phyloP scores from a whole-genome alignment of 2,888 invertebrate genomes.

The Chydorus sphaericus region DNA sequence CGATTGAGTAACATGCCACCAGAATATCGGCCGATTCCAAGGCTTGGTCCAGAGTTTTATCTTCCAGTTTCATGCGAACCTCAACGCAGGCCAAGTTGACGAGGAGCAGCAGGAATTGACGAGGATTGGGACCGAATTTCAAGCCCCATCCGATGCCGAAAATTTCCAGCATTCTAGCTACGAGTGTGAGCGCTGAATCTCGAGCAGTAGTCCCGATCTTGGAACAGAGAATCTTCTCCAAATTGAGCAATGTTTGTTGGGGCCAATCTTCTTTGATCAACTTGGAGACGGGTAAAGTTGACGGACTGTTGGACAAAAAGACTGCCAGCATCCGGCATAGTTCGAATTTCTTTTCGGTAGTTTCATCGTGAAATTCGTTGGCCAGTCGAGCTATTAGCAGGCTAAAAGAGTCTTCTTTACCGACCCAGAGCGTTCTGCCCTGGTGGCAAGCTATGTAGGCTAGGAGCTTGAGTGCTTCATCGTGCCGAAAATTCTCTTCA shows the following conservation, averaged over 20 bases:
- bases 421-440: constrained; percentile 10
- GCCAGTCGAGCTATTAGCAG: constrained; percentile 66
- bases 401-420: constrained; percentile 60
- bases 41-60: constrained; percentile 57
- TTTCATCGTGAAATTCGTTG: constrained; percentile 74
- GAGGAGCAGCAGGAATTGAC: constrained; percentile 61
- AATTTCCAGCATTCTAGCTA: constrained; percentile 61
- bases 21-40: constrained; percentile 59
- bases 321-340: constrained; percentile 63
- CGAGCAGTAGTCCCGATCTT: constrained; percentile 76
- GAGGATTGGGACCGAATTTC: constrained; percentile 58
- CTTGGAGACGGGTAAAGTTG: constrained; percentile 15
- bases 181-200: constrained; percentile 71
- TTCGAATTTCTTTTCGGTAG: constrained; percentile 78
- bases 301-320: constrained; percentile 33
- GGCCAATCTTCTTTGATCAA: constrained; percentile 46
- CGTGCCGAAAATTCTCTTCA: constrained; percentile 75
- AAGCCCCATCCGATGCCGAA: constrained; percentile 75
- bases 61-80: constrained; percentile 84
- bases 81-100: constrained; percentile 81
- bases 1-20: constrained; percentile 65
- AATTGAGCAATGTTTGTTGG: constrained; percentile 59
- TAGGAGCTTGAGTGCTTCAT: constrained; percentile 68
- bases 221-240: constrained; percentile 68
- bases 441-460: constrained; percentile 24